Base-by-base conservation (phyloP, 2,113 vertebrate genomes). In the Garra rufa region DNA sequence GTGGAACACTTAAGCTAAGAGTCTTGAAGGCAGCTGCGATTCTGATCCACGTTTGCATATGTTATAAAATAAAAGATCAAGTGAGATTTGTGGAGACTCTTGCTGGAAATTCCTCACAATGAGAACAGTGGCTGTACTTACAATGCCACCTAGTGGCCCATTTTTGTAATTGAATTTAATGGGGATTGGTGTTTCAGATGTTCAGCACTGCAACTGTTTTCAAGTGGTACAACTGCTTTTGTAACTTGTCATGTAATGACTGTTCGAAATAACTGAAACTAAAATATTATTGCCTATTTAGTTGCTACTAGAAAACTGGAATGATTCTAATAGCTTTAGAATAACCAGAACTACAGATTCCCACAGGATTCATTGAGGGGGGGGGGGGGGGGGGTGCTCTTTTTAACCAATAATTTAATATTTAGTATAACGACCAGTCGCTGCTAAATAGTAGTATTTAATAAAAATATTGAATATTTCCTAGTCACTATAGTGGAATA, bases 111-210 rank as follows among this genome's bases (percentile, higher is more conserved):
- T 76, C 48, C 30, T 65, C 78, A 80, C 87, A 83, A 89, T 55
- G 57, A 85, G 57, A 81, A 11, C 1, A 50, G 38, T 67, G 13
- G 34, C 1, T 26, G 17, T 52, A 43, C 57, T 78, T 89, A 87
- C 19, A 26, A 83, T 85, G 88, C 91, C 94, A 94, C 92, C 94
- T 94, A 88, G 90, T 92, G 94, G 88, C 74, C 28, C 7, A n/a
- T 14, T 8, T 59, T 2, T 77, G 46, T 19, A 7, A 50, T 75
- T 73, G 1, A 30, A 21, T 38, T 77, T 3, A 14, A 21, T n/a
- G n/a, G n/a, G n/a, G n/a, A n/a, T n/a, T 3, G 15, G 59, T 17
- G 43, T 7, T 30, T 59, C 76, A 57, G 17, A 28, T 9, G 69
- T 67, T 41, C 21, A 59, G 55, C 55, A 24, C 9, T 24, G n/a